Conservation (phyloP, 30 jellyfish, hydroid and myxozoan genomes). For the Nemopilema nomurai region DNA sequence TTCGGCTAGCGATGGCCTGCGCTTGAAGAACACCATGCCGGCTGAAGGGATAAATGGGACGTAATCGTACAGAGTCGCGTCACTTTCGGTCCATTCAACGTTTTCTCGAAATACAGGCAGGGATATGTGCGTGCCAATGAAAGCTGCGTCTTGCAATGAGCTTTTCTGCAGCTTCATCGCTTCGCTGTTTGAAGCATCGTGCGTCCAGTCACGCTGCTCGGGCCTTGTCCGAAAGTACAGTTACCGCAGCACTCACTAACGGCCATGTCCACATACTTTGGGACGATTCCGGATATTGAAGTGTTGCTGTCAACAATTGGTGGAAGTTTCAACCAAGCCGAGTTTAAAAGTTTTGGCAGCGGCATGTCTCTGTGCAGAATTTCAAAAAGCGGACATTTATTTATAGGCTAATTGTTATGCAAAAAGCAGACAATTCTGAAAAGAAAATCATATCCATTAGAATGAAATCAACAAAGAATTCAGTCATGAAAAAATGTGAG, state of each 20-base stretch:
- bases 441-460: too few relatives aligned
- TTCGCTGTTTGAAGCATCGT: slow-evolving; percentile 24
- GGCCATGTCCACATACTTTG: slow-evolving; percentile 25
- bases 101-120: slow-evolving; percentile 37
- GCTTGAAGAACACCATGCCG: slow-evolving; percentile 47
- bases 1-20: slow-evolving; percentile 32
- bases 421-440: too few relatives aligned
- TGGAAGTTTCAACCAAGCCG: slow-evolving; percentile 12
- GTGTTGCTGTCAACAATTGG: slow-evolving; percentile 22
- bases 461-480: too few relatives aligned
- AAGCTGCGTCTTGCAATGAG: slow-evolving; percentile 3
- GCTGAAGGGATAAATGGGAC: slow-evolving; percentile 51
- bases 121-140: slow-evolving; percentile 55
- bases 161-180: slow-evolving; percentile 26
- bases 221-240: slow-evolving; percentile 64
- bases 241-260: slow-evolving; percentile 40
- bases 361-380: slow-evolving; percentile 26
- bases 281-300: slow-evolving; percentile 28
- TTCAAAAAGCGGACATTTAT: neutral
- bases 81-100: slow-evolving; percentile 11
- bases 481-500: too few relatives aligned
- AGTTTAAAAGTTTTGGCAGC: slow-evolving; percentile 32
- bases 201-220: slow-evolving; percentile 43
- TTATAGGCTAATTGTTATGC: too few relatives aligned
- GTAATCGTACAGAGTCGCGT: slow-evolving; percentile 6